Evolutionary conservation across 2,888 invertebrate species (phyloP).

Genomic region (Alitta virens): DNA sequence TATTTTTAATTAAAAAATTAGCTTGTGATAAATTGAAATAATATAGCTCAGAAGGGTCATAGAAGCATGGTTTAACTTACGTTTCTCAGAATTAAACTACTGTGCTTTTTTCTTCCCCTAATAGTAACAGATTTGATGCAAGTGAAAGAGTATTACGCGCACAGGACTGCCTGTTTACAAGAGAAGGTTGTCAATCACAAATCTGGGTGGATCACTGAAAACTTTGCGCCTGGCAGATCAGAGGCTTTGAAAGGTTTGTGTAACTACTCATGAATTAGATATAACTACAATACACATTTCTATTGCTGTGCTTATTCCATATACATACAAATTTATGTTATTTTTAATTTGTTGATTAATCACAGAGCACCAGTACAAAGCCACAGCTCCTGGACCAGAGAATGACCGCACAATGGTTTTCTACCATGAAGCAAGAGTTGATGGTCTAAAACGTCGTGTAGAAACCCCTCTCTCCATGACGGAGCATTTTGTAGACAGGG

Average conservation of each 20-base stretch:
- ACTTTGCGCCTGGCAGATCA: constrained; percentile 47
- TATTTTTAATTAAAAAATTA: no score
- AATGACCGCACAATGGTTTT: constrained; percentile 64
- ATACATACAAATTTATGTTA: no score
- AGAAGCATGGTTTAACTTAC: no score
- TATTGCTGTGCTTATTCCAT: no score
- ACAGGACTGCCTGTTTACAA: constrained; percentile 52
- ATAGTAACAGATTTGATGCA: constrained; percentile 48
- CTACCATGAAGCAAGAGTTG: constrained; percentile 66
- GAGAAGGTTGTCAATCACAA: constrained; percentile 47
- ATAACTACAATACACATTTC: no score
- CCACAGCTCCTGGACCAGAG: constrained; percentile 50
- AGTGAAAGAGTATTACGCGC: constrained; percentile 51
- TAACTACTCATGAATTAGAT: no score
- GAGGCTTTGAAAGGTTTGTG: constrained; percentile 54
- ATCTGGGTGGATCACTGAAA: constrained; percentile 52
- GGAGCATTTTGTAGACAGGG: constrained; percentile 51
- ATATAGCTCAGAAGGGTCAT: no score
- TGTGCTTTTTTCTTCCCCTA: no score
- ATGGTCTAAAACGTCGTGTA: constrained; percentile 64
- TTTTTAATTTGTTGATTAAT: not conserved
- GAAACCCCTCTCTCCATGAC: constrained; percentile 54
- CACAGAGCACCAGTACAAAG: constrained; percentile 52
- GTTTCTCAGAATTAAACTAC: no score
- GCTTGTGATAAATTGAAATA: no score